A percentile compares a stretch with the other conserved stretches of the same genome.
Evolutionary conservation across 1,140 invertebrate species (phyloP).

Genomic region (Protaetia brevitarsis): DNA sequence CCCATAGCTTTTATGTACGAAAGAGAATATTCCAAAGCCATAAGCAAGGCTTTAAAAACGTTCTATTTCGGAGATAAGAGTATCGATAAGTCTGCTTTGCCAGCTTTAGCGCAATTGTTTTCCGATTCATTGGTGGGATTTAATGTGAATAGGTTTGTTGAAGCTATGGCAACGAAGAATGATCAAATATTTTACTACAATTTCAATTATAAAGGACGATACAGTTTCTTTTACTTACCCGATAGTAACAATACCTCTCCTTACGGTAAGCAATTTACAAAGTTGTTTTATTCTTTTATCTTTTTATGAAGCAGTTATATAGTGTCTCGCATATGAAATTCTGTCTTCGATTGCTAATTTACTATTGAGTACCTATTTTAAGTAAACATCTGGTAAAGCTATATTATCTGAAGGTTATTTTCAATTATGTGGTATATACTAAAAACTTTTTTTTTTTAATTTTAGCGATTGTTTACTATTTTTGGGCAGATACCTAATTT

Average conservation of each 20-base stretch:
- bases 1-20: constrained; percentile 59
- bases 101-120: constrained; percentile 39
- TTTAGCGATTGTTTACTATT: no score
- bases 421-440: no score
- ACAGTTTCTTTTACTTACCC: constrained; percentile 52
- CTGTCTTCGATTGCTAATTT: no score
- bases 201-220: constrained; percentile 52
- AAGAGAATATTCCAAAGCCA: constrained; percentile 48
- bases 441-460: no score
- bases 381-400: no score
- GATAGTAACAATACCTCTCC: constrained; percentile 29
- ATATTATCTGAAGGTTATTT: no score
- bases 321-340: no score
- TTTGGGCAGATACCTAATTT: no score
- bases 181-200: constrained; percentile 53
- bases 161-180: constrained; percentile 47
- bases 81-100: constrained; percentile 41
- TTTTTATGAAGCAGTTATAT: no score
- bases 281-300: not conserved
- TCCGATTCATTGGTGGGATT: constrained; percentile 53
- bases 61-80: constrained; percentile 50
- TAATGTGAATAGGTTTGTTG: constrained; percentile 48
- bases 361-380: no score
- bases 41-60: constrained; percentile 50
- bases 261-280: constrained; percentile 25